phyloP scores from a whole-genome alignment of 1,140 invertebrate genomes.

The Formica exsecta region DNA sequence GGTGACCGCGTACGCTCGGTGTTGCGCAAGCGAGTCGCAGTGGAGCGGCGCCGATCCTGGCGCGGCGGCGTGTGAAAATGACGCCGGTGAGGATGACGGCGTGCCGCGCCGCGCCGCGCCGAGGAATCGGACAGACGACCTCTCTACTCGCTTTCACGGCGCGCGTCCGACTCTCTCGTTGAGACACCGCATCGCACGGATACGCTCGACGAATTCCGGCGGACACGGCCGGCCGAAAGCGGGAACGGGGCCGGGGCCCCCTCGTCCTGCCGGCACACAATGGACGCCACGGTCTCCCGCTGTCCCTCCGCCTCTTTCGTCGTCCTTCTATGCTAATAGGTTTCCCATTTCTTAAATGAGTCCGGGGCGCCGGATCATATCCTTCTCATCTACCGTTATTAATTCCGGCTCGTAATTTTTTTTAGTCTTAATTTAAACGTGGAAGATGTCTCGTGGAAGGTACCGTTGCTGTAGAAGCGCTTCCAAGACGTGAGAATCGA shows the following conservation, averaged over 20 bases:
- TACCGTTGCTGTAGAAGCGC: background rate
- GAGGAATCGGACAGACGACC: constrained; percentile 61
- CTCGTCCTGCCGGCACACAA: constrained; percentile 58
- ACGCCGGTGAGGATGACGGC: constrained; percentile 64
- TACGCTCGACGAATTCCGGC: constrained; percentile 78
- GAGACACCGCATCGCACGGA: constrained; percentile 77
- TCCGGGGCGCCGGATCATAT: constrained; percentile 60
- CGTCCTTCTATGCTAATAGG: constrained; percentile 78
- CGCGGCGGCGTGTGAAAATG: constrained; percentile 80
- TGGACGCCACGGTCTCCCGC: constrained; percentile 49
- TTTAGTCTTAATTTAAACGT: constrained; percentile 36
- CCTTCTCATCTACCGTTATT: constrained; percentile 69
- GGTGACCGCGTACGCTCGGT: constrained; percentile 73
- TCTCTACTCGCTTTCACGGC: constrained; percentile 76
- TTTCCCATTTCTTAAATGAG: constrained; percentile 76
- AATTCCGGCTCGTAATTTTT: constrained; percentile 43
- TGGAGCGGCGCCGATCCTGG: constrained; percentile 69
- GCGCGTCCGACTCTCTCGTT: constrained; percentile 72
- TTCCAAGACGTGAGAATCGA: constrained; percentile 6
- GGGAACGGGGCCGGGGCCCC: constrained; percentile 23
- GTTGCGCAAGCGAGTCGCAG: constrained; percentile 70
- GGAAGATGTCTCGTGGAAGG: background rate
- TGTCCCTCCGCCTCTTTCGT: constrained; percentile 47
- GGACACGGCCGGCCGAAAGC: constrained; percentile 77
- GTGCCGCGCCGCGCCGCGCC: constrained; percentile 20